phyloP scores from a whole-genome alignment of 1,140 invertebrate species.

The Drosophila rhopaloa region DNA sequence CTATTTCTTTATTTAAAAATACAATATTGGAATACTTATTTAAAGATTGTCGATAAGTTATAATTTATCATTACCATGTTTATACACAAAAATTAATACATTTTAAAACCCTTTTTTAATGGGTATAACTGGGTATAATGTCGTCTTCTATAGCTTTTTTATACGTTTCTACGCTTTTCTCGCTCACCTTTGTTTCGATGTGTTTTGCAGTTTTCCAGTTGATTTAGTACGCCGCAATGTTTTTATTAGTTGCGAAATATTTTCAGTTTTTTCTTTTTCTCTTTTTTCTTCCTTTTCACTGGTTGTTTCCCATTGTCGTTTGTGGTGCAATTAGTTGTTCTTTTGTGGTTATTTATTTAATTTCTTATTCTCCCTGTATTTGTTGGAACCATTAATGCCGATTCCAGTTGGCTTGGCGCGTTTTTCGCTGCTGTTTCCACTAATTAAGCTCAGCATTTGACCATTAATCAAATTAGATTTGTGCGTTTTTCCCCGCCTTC shows the following conservation, averaged over 20 bases:
- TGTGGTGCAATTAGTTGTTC: slow-evolving; percentile 66
- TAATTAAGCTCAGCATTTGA: slow-evolving; percentile 79
- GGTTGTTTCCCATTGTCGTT: slow-evolving; percentile 52
- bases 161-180: slow-evolving; percentile 1
- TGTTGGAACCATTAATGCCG: slow-evolving; percentile 43
- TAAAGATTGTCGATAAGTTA: no score
- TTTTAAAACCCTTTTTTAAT: no score
- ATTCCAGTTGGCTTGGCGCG: slow-evolving; percentile 30
- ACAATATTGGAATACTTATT: no score
- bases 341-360: slow-evolving; percentile 56
- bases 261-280: slow-evolving; percentile 23
- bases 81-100: no score
- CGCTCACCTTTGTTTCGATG: slow-evolving; percentile 35
- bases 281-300: slow-evolving; percentile 36
- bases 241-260: slow-evolving; percentile 78
- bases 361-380: slow-evolving; percentile 11
- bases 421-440: slow-evolving; percentile 39
- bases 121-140: neutral
- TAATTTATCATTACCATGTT: no score
- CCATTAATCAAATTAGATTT: slow-evolving; percentile 81
- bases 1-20: no score
- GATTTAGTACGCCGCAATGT: slow-evolving; percentile 72
- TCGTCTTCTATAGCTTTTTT: neutral
- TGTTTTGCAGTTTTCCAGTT: slow-evolving; percentile 64
- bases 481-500: slow-evolving; percentile 12